Base-by-base conservation (phyloP, 2,888 invertebrate genomes). In the Elegia similella region DNA sequence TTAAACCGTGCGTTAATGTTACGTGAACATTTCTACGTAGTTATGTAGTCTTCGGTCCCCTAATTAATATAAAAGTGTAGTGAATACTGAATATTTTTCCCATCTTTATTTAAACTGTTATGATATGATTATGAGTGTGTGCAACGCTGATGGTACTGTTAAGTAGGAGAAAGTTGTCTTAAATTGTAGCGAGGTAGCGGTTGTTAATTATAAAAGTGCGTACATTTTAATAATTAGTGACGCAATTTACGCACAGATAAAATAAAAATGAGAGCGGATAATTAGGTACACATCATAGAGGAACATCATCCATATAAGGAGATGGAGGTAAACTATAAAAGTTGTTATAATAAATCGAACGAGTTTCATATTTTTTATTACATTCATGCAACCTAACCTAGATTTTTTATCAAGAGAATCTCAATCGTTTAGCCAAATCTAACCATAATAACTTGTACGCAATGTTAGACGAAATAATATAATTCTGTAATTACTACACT, bases 91-190 rank as follows among this genome's bases (percentile, higher is more conserved):
- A 53, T 42, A 42, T 29, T 53, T 53, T 53, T 42, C 23, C 42
- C 29, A 42, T 10, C 42, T 15, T 34, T 50, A 50, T 17, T 17
- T 16, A 1, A 17, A 44, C 32, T 50, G 48, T 50, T 50, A 34
- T 34, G 48, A 47, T 29, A 29, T 34, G 48, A 47, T 29, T 29
- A 44, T 47, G n/a, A 34, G 5, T 50, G 34, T 34, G 34, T 16
- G 48, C 15, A 46, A 8, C 42, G 52, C 7, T 53, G 52, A 23
- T 53, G 12, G 52, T 53, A 42, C 42, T 53, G 52, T 53, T 53
- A 53, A 23, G 42, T 42, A 53, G 52, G 42, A 13, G 52, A 53
- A 53, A 53, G 52, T 29, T 53, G 42, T 53, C 23, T 42, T 29
- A 53, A 42, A 50, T 34, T 32, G 34, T 50, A 23, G 15, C 48